Base-by-base conservation (phyloP, 1,140 invertebrate genomes). In the Philopotamus ludificatus region DNA sequence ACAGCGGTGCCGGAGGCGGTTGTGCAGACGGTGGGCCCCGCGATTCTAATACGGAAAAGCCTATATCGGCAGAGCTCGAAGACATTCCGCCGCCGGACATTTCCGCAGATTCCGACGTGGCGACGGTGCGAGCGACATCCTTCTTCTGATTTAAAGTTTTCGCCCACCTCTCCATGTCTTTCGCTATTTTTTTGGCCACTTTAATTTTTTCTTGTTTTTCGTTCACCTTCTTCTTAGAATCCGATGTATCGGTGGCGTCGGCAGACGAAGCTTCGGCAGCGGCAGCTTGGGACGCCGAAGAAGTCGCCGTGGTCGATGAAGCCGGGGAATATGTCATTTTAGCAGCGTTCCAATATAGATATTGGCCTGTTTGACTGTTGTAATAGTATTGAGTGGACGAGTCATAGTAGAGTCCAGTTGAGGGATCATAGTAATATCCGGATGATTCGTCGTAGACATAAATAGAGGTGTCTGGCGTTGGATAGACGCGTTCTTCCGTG, bases 131-230 rank as follows among this genome's bases (percentile, higher is more conserved):
- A 22, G 88, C 85, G 65, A 85, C 89, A 72, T 98, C 94, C 78
- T 98, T 98, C 79, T 96, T 95, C 73, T 98, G 95, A 79, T 99
- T 98, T 55, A 98, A 80, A 3, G 93, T 95, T 74, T 98, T 95
- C 0, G 97, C 97, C 97, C 97, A 99, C 72, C 89, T 88, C 72
- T 94, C 92, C 93, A 95, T 95, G 73, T 95, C 91, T 80, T 98
- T 98, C 0, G 95, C 95, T 72, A 99, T 98, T 79, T 97, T 97
- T 74, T 98, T 97, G 0, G 97, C 97, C 12, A 97, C 94, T 81
- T 97, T 98, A 0, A 95, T 93, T 82, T 98, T 95, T 70, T 95
- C 93, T 55, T 91, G 87, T 70, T 92, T 89, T 39, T 83, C 84
- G 63, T 82, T 74, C 66, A 85, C 88, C 67, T 85, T 82, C 67